These are phyloP conservation scores for Muscicapa adusta DNA, from an alignment of 2,113 vertebrate genomes.

Conservation along the genomic window DNA sequence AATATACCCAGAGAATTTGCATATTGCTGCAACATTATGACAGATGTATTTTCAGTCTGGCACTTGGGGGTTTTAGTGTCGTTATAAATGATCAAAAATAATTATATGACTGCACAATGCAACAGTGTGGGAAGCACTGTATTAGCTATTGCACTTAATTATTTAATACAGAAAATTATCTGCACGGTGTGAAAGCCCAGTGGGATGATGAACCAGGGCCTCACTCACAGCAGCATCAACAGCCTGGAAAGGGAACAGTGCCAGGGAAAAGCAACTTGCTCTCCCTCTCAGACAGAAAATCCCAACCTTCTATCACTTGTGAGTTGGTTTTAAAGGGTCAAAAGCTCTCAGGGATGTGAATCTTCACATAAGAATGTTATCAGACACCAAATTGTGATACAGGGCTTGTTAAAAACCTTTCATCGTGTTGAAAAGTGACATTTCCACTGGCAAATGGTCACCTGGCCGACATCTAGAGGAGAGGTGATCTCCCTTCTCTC, in stretches of 20 bases:
- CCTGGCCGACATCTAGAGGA: not conserved
- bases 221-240: not conserved
- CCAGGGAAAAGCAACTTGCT: not conserved
- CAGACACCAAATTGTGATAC: not conserved
- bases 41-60: conserved; percentile 68
- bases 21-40: conserved; percentile 67
- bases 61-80: conserved; percentile 45
- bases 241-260: not conserved
- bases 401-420: not conserved
- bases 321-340: not conserved
- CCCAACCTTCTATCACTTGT: not conserved
- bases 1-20: conserved; percentile 24
- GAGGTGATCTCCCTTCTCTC: not conserved
- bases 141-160: conserved; percentile 71
- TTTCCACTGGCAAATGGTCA: not conserved
- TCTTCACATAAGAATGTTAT: accelerated
- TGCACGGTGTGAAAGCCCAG: conserved; percentile 32
- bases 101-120: conserved; percentile 59
- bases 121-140: conserved; percentile 60
- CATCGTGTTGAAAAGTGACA: not conserved
- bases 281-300: not conserved
- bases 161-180: conserved; percentile 67
- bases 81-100: conserved; percentile 67
- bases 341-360: not conserved
- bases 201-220: conserved; percentile 46